A percentile compares a stretch with the other conserved stretches of the same genome.
phyloP scores from a whole-genome alignment of 2,888 invertebrate species.

The Drosophila mettleri region DNA sequence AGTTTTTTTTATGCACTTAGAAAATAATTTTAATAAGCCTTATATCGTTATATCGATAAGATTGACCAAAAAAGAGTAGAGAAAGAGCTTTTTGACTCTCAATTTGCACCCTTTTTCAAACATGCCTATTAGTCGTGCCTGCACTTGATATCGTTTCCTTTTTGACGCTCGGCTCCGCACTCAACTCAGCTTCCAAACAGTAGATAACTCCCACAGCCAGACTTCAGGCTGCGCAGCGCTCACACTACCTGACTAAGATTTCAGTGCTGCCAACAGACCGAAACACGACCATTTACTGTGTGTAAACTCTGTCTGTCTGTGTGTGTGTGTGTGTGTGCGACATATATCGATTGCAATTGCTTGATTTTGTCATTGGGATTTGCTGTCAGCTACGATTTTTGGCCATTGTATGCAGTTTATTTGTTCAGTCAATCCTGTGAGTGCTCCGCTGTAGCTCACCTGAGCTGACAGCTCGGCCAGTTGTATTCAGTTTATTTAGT shows the following conservation, averaged over 20 bases:
- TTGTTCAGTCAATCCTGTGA: slow-evolving; percentile 36
- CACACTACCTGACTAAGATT: slow-evolving; percentile 21
- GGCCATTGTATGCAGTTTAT: slow-evolving; percentile 47
- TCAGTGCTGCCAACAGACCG: slow-evolving; percentile 66
- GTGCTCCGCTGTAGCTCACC: slow-evolving; percentile 3
- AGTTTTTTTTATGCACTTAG: too few species aligned
- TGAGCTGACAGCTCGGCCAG: slow-evolving; percentile 16
- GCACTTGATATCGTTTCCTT: not conserved
- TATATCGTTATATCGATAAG: too few species aligned
- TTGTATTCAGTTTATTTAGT: slow-evolving; percentile 68
- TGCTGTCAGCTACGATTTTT: slow-evolving; percentile 77
- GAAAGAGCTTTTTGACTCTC: too few species aligned
- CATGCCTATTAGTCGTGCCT: not conserved
- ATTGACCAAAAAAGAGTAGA: too few species aligned
- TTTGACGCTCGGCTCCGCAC: slow-evolving; percentile 2
- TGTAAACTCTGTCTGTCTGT: slow-evolving; percentile 1
- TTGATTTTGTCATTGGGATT: slow-evolving; percentile 81
- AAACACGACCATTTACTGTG: slow-evolving; percentile 77
- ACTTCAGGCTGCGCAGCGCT: not conserved
- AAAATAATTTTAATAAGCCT: too few species aligned
- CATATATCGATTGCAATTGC: slow-evolving; percentile 77
- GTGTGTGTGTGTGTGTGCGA: slow-evolving; percentile 9
- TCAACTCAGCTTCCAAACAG: not conserved
- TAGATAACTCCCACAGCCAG: slow-evolving; percentile 1
- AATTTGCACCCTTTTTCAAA: too few species aligned